phyloP scores from a whole-genome alignment of 2,888 invertebrate species.

The Ligdia adustata region DNA sequence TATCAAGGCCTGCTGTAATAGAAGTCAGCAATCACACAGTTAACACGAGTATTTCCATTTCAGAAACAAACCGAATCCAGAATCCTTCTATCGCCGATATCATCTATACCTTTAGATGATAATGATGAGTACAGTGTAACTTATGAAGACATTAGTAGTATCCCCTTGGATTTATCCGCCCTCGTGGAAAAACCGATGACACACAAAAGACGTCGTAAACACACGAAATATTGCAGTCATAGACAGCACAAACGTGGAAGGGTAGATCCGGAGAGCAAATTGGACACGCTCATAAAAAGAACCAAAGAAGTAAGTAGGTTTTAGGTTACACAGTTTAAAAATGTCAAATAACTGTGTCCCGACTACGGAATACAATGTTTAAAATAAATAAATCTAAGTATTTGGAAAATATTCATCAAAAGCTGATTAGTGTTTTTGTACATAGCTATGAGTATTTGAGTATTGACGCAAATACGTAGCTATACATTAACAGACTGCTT shows the following conservation, averaged over 20 bases:
- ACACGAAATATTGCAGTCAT: background rate
- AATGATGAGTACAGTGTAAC: background rate
- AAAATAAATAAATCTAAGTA: too few species aligned
- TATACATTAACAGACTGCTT: too few species aligned
- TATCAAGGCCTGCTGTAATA: too few species aligned
- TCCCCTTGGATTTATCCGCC: slow-evolving; percentile 13
- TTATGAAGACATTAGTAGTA: slow-evolving; percentile 26
- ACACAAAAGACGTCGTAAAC: slow-evolving; percentile 11
- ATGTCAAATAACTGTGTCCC: too few species aligned
- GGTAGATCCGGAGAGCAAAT: slow-evolving; percentile 30
- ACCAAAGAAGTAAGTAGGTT: slow-evolving; percentile 47
- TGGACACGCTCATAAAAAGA: slow-evolving; percentile 50
- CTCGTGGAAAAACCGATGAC: slow-evolving; percentile 16
- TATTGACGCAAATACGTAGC: too few species aligned
- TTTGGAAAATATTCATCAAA: too few species aligned
- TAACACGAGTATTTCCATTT: background rate
- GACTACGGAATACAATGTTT: too few species aligned
- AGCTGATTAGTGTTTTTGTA: too few species aligned
- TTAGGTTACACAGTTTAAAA: too few species aligned
- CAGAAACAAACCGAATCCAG: slow-evolving; percentile 6
- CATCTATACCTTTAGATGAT: slow-evolving; percentile 7
- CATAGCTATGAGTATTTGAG: too few species aligned
- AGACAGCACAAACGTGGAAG: background rate
- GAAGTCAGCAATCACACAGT: too few species aligned
- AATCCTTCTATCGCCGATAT: slow-evolving; percentile 10